A percentile compares a stretch with the other conserved stretches of the same genome.
Conservation (phyloP, 2,888 invertebrate genomes). For the Deroplatys truncata region DNA sequence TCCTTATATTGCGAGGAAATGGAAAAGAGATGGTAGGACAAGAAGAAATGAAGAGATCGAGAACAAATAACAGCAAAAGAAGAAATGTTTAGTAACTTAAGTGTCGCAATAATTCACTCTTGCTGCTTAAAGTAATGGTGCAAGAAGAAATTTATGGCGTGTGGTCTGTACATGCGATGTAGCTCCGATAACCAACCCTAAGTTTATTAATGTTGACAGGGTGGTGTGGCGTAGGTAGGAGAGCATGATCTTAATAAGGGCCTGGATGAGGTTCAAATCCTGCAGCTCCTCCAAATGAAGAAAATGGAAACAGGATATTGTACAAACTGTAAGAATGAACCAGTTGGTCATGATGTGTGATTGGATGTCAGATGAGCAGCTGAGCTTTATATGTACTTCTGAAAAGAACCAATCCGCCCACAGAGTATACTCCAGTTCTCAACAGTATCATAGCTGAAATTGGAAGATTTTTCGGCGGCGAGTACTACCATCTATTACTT, state of each 20-base stretch:
- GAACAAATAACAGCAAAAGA: background rate
- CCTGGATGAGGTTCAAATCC: background rate
- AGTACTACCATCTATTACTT: too few relatives aligned
- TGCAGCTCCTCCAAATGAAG: background rate
- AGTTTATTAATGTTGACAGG: background rate
- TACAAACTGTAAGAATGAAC: background rate
- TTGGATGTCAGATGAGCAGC: background rate
- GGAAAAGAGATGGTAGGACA: too few relatives aligned
- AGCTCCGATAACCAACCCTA: background rate
- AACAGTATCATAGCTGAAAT: too few relatives aligned
- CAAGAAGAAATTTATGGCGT: background rate
- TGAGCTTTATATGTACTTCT: background rate
- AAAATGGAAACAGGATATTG: background rate
- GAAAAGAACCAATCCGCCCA: background rate
- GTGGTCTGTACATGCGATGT: background rate
- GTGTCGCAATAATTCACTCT: background rate
- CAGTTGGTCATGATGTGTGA: background rate
- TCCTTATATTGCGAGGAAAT: too few relatives aligned
- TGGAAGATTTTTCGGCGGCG: too few relatives aligned
- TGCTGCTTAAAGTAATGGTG: background rate
- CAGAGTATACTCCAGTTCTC: background rate
- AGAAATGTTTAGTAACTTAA: background rate
- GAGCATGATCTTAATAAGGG: background rate
- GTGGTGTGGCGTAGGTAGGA: background rate
- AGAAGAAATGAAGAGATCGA: too few relatives aligned